A percentile compares a stretch with the other conserved stretches of the same genome.
These are phyloP conservation scores for Amazona vittata DNA, from an alignment of 2,113 vertebrate species.

Conservation along the genomic window DNA sequence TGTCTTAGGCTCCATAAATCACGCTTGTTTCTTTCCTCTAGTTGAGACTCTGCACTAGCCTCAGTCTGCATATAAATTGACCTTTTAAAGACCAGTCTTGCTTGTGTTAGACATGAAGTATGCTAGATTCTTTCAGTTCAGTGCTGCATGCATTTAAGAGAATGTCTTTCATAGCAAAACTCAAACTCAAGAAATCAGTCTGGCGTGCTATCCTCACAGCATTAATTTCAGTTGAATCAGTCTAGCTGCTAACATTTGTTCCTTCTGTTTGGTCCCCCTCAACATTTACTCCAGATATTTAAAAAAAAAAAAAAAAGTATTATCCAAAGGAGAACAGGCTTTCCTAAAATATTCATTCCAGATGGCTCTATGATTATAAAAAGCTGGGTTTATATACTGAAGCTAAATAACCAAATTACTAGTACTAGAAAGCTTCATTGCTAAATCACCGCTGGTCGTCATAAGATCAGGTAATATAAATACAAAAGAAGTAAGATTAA, in stretches of 20 bases:
- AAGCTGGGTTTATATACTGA: neutral
- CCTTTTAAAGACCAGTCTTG: neutral
- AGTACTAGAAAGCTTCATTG: neutral
- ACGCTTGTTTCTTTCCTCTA: neutral
- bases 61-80: neutral
- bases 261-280: neutral
- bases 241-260: constrained; percentile 1
- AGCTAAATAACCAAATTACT: neutral
- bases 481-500: neutral
- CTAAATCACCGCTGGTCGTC: neutral
- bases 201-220: neutral
- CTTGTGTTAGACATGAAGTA: neutral
- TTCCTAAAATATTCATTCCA: constrained; percentile 14
- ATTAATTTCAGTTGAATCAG: neutral
- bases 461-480: neutral
- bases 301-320: too few relatives aligned
- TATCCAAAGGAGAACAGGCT: neutral
- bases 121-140: neutral
- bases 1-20: neutral
- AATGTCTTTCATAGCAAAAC: neutral
- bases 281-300: neutral
- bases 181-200: neutral
- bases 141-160: neutral
- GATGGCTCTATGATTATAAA: neutral
- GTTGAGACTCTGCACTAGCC: neutral